Percentiles rank a stretch among this genome's conserved stretches.
Conservation (phyloP, 1,140 invertebrate genomes). For the Neodiprion fabricii region DNA sequence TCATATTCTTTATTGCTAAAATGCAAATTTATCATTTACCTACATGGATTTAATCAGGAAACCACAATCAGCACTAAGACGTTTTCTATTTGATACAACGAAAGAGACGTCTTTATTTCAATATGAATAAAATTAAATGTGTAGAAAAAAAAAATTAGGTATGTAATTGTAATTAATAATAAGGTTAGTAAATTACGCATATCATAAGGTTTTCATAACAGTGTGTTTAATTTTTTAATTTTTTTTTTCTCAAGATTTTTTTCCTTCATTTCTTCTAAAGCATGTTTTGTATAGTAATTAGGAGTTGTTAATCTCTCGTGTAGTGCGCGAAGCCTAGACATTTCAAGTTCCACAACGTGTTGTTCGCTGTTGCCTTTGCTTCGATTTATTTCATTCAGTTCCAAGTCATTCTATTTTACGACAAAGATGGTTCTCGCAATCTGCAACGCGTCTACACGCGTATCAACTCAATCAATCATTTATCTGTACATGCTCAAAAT, state of each 20-base stretch:
- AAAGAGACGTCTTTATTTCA: constrained; percentile 14
- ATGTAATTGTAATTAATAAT: constrained; percentile 38
- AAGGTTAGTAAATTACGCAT: constrained; percentile 39
- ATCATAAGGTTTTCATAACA: constrained; percentile 27
- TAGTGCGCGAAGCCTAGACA: constrained; percentile 32
- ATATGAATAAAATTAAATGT: constrained; percentile 29
- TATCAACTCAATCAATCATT: constrained; percentile 22
- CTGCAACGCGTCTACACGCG: constrained; percentile 18
- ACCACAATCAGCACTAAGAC: not conserved
- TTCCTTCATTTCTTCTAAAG: constrained; percentile 28
- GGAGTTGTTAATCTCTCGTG: constrained; percentile 32
- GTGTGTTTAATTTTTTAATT: constrained; percentile 25
- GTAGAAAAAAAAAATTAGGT: constrained; percentile 28
- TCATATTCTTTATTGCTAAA: constrained; percentile 1
- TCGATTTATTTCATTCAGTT: not conserved
- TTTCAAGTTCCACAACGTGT: constrained; percentile 32
- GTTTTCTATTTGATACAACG: constrained; percentile 26
- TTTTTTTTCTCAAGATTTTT: constrained; percentile 13
- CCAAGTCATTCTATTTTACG: not conserved
- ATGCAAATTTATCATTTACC: not conserved
- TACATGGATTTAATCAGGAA: not conserved
- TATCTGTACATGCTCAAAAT: constrained; percentile 18
- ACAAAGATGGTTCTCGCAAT: constrained; percentile 1
- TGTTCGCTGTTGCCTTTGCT: not conserved
- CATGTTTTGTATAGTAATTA: constrained; percentile 30